Conservation (phyloP, 1,140 invertebrate genomes). For the Venustaconcha ellipsiformis region DNA sequence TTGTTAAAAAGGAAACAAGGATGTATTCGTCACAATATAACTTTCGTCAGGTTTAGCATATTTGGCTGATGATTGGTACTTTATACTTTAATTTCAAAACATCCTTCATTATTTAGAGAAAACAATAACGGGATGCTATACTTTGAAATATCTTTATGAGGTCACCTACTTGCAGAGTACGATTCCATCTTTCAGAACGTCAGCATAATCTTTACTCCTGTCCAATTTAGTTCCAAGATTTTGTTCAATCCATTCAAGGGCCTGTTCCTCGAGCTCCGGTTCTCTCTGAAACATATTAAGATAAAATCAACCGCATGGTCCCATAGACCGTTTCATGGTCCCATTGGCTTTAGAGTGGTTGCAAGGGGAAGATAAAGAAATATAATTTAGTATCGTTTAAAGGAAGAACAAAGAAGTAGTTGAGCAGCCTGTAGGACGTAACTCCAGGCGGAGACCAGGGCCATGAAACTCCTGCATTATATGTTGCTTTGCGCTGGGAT, state of each 20-base stretch:
- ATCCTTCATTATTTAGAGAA: too few species aligned
- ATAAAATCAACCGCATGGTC: too few species aligned
- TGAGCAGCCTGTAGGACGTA: too few species aligned
- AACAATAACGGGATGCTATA: background rate
- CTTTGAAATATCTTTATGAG: background rate
- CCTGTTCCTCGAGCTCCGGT: conserved; percentile 81
- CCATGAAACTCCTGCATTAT: too few species aligned
- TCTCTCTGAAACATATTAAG: conserved; percentile 75
- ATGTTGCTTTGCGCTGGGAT: too few species aligned
- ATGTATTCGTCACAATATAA: background rate
- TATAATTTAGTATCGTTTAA: too few species aligned
- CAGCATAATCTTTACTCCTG: conserved; percentile 74
- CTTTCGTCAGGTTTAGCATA: background rate
- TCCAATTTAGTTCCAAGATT: conserved; percentile 86
- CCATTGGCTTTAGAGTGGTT: too few species aligned
- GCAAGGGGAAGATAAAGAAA: too few species aligned
- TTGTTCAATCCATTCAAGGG: conserved; percentile 90
- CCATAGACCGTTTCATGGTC: too few species aligned
- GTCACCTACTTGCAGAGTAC: conserved; percentile 81
- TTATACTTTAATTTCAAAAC: too few species aligned
- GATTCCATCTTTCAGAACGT: conserved; percentile 91
- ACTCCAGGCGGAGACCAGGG: too few species aligned
- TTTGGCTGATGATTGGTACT: background rate
- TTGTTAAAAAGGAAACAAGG: background rate
- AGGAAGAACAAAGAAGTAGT: too few species aligned